A percentile compares a stretch with the other conserved stretches of the same genome.
Evolutionary conservation across 1,140 invertebrate genomes (phyloP).

Genomic region (Drosophila hydei): DNA sequence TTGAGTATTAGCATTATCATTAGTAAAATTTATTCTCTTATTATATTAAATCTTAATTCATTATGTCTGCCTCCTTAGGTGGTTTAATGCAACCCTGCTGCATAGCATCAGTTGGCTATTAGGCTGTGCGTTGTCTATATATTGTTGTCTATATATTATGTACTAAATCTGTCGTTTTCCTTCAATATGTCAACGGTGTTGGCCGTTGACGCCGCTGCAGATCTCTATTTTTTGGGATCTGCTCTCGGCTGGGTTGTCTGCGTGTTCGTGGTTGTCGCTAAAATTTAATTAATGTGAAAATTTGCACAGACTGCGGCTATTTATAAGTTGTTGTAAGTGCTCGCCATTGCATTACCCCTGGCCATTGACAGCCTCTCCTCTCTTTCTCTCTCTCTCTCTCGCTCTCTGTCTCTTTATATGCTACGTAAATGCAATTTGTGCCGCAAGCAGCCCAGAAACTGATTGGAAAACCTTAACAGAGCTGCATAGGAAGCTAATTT

Average conservation of each 20-base stretch:
- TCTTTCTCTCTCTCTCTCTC: neutral
- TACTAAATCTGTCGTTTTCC: constrained; percentile 82
- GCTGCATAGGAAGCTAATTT: constrained; percentile 29
- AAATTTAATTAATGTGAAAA: constrained; percentile 83
- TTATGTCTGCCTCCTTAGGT: too few species aligned
- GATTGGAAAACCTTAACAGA: constrained; percentile 24
- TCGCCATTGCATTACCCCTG: constrained; percentile 41
- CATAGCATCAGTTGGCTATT: constrained; percentile 19
- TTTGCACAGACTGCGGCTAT: constrained; percentile 82
- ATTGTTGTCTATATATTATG: constrained; percentile 68
- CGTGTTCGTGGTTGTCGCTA: constrained; percentile 65
- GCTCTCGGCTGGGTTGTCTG: constrained; percentile 26
- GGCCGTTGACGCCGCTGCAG: constrained; percentile 49
- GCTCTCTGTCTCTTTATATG: constrained; percentile 5
- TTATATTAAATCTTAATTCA: too few species aligned
- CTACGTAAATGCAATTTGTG: constrained; percentile 42
- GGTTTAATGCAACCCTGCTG: constrained; percentile 23
- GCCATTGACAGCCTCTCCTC: neutral
- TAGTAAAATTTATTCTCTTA: too few species aligned
- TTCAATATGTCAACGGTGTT: constrained; percentile 81
- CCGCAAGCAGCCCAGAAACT: constrained; percentile 14
- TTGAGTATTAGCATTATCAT: too few species aligned
- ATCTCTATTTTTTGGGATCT: constrained; percentile 15
- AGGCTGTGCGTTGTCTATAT: constrained; percentile 15
- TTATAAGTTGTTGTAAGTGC: constrained; percentile 82